These are phyloP conservation scores for Eclectus roratus DNA, from an alignment of 2,113 vertebrate genomes.

Conservation along the genomic window DNA sequence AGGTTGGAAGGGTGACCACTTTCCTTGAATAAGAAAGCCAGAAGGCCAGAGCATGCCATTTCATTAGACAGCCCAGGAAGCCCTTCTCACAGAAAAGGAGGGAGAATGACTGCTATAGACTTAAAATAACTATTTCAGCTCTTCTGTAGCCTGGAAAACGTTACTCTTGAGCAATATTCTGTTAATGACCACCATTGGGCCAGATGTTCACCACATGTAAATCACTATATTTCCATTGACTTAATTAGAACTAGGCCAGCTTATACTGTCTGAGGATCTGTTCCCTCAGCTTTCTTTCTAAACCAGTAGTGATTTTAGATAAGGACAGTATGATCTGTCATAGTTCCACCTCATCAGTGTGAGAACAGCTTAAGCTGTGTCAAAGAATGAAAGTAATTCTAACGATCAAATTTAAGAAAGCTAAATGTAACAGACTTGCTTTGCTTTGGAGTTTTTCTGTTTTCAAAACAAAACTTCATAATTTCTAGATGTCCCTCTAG, in stretches of 20 bases:
- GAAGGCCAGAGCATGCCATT: background rate
- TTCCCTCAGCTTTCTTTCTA: background rate
- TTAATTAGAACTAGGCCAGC: conserved; percentile 7
- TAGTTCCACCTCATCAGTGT: background rate
- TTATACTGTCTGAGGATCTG: background rate
- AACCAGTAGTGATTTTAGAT: background rate
- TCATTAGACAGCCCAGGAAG: background rate
- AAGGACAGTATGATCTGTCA: background rate
- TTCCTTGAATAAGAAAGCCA: background rate
- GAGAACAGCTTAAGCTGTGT: background rate
- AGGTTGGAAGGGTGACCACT: background rate
- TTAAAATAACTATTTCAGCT: conserved; percentile 15
- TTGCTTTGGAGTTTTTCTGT: conserved; percentile 3
- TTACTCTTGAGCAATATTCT: conserved; percentile 42
- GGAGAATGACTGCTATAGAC: background rate
- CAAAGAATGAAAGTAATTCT: background rate
- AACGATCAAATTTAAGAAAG: background rate
- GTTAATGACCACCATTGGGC: conserved; percentile 12
- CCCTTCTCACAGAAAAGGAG: background rate
- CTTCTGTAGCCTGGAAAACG: conserved; percentile 20
- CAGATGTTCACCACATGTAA: conserved; percentile 38
- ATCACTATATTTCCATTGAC: conserved; percentile 20
- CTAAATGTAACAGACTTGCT: background rate
- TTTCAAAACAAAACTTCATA: background rate
- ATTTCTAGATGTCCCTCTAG: background rate